A percentile compares a stretch with the other conserved stretches of the same genome.
phyloP scores from a whole-genome alignment of 2,797 vertebrate species.

The Esox masquinongy region DNA sequence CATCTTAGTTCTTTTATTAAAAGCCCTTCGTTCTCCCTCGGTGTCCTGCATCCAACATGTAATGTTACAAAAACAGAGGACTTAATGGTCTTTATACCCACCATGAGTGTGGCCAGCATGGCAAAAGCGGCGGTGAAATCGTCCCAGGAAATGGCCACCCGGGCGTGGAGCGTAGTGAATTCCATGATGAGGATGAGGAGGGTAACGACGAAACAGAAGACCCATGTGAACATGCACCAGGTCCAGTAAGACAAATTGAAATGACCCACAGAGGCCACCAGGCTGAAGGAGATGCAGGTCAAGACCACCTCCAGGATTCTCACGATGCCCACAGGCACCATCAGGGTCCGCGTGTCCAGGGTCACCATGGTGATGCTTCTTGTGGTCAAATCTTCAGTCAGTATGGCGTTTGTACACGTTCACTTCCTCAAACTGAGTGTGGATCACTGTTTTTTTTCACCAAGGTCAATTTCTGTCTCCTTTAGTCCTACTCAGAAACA shows the following conservation, averaged over 20 bases:
- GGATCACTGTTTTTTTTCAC: neutral
- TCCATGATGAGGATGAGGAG: slow-evolving; percentile 79
- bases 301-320: slow-evolving; percentile 74
- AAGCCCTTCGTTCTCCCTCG: too few relatives aligned
- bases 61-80: too few relatives aligned
- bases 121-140: slow-evolving; percentile 84
- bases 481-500: too few relatives aligned
- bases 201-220: slow-evolving; percentile 79
- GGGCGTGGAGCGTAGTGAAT: slow-evolving; percentile 58
- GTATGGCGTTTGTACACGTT: neutral
- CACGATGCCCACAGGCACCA: slow-evolving; percentile 72
- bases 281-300: slow-evolving; percentile 80
- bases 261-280: slow-evolving; percentile 67
- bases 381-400: neutral
- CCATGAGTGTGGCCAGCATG: slow-evolving; percentile 81
- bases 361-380: slow-evolving; percentile 40
- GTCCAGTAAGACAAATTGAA: slow-evolving; percentile 18
- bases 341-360: slow-evolving; percentile 59
- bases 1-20: too few relatives aligned
- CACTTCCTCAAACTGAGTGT: neutral
- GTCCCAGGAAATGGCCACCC: slow-evolving; percentile 82
- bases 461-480: neutral
- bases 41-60: too few relatives aligned
- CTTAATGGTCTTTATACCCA: slow-evolving; percentile 23
- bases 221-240: slow-evolving; percentile 89